Evolutionary conservation across 92 coral and sea anemone genomes (phyloP).

Genomic region (Zoanthus sansibaricus): DNA sequence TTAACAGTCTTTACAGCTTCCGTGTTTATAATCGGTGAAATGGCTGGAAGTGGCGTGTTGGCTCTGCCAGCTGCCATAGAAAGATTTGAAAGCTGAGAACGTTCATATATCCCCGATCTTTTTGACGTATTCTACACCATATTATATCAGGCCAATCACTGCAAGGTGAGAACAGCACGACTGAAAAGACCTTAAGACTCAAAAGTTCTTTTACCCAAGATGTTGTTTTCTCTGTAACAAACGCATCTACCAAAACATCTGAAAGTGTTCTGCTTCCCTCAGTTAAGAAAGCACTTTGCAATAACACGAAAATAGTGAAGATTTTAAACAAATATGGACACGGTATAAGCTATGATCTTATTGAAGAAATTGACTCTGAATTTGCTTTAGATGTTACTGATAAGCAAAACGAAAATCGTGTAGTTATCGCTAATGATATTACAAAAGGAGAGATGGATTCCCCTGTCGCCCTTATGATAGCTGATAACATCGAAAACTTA

Average conservation of each 20-base stretch:
- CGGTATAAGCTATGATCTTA: constrained; percentile 68
- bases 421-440: constrained; percentile 26
- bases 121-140: too few relatives aligned
- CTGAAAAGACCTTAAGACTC: too few relatives aligned
- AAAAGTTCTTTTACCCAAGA: too few relatives aligned
- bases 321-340: constrained; percentile 72
- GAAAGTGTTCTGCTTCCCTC: constrained; percentile 42
- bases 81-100: too few relatives aligned
- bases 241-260: too few relatives aligned
- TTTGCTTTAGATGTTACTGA: constrained; percentile 59
- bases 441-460: too few relatives aligned
- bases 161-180: too few relatives aligned
- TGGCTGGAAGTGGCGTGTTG: constrained; percentile 98
- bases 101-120: too few relatives aligned
- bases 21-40: constrained; percentile 91
- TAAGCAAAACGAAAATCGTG: constrained; percentile 56
- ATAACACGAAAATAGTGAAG: constrained; percentile 57
- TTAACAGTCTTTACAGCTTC: constrained; percentile 93
- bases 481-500: constrained; percentile 70
- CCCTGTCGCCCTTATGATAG: constrained; percentile 41
- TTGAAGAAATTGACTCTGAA: constrained; percentile 71
- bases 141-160: too few relatives aligned
- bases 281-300: constrained; percentile 73
- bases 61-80: constrained; percentile 89
- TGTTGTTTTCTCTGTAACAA: too few relatives aligned